Conservation (phyloP, 2,113 vertebrate genomes). For the Herpetotheres cachinnans region DNA sequence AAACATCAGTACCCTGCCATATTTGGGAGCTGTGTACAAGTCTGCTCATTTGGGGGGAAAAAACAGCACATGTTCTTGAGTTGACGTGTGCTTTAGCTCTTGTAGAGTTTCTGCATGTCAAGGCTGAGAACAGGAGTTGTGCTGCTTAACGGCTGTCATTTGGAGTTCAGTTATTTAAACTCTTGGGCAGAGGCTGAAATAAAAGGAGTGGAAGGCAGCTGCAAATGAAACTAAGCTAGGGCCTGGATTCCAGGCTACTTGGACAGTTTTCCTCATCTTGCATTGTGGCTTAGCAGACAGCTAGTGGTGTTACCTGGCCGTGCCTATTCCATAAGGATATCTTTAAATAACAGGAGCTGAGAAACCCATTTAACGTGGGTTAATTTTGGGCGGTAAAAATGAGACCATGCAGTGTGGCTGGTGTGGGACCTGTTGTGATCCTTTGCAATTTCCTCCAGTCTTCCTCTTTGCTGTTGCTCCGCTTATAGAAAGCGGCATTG, state of each 20-base stretch:
- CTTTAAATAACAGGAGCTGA: background rate
- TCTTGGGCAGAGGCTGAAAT: background rate
- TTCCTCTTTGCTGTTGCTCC: background rate
- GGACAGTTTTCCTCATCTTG: background rate
- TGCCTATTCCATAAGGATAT: background rate
- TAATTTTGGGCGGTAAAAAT: background rate
- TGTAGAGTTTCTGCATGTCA: background rate
- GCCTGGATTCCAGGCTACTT: background rate
- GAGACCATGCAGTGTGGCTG: background rate
- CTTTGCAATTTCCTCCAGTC: background rate
- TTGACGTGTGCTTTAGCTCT: background rate
- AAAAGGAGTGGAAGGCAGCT: background rate
- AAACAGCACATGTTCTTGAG: background rate
- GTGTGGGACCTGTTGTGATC: background rate
- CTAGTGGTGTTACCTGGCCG: background rate
- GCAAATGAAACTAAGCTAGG: background rate
- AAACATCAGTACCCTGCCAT: background rate
- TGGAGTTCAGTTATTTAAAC: background rate
- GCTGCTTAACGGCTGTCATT: background rate
- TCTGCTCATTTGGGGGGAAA: background rate
- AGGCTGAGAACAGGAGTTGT: background rate
- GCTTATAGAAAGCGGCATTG: fast-evolving
- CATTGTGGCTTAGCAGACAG: background rate
- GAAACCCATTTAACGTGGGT: fast-evolving
- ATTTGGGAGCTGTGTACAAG: background rate